Evolutionary conservation across 2,113 vertebrate genomes (phyloP).

Genomic region (Tragelaphus strepsiceros): DNA sequence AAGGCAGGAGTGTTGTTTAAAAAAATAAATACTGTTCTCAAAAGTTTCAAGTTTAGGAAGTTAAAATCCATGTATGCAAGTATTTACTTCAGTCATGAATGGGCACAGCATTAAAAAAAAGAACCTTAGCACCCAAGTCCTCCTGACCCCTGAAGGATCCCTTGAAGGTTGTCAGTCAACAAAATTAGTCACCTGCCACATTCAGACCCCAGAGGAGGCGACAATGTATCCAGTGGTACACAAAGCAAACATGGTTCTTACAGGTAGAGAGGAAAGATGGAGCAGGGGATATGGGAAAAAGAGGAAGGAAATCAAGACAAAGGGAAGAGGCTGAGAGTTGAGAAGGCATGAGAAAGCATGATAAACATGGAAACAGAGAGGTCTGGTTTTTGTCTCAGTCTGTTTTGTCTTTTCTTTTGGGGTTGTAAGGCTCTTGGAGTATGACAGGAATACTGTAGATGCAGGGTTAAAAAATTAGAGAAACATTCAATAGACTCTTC

Average conservation of each 20-base stretch:
- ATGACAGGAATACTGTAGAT: not conserved
- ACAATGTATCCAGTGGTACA: not conserved
- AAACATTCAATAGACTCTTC: not conserved
- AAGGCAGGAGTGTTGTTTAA: not conserved
- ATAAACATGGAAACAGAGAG: not conserved
- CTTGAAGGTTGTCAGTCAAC: not conserved
- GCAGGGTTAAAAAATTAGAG: not conserved
- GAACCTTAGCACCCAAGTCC: not conserved
- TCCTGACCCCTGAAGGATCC: not conserved
- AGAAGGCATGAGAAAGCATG: not conserved
- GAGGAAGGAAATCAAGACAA: not conserved
- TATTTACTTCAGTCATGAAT: not conserved
- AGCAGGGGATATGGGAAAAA: not conserved
- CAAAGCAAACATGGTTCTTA: not conserved
- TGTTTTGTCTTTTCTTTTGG: not conserved
- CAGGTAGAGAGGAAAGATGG: not conserved
- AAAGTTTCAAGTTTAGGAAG: not conserved
- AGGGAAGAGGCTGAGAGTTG: not conserved
- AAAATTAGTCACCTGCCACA: not conserved
- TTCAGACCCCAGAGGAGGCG: not conserved
- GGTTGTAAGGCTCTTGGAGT: not conserved
- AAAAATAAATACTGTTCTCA: not conserved
- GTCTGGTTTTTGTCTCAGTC: not conserved
- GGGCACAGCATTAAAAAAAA: not conserved
- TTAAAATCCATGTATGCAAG: not conserved